phyloP scores from a whole-genome alignment of 2,888 invertebrate genomes.

The Cheilosia variabilis region DNA sequence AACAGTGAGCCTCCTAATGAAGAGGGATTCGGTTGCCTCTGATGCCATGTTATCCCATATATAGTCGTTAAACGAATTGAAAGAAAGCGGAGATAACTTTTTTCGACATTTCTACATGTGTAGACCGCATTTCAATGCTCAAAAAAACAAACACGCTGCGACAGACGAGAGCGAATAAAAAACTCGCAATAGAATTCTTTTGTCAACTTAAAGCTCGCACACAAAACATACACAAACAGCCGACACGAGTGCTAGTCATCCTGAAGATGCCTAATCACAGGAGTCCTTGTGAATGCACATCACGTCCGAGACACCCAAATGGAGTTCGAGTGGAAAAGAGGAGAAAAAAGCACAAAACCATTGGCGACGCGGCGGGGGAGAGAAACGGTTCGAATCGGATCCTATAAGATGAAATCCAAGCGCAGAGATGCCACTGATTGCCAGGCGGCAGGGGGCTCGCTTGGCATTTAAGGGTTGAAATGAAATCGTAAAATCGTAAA shows the following conservation, averaged over 20 bases:
- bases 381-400: conserved; percentile 55
- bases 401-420: conserved; percentile 52
- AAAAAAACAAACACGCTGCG: conserved; percentile 48
- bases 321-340: conserved; percentile 69
- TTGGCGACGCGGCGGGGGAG: not conserved
- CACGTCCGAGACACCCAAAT: conserved; percentile 74
- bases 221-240: conserved; percentile 48
- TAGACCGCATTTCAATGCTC: conserved; percentile 24
- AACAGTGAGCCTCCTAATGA: conserved; percentile 64
- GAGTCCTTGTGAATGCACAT: conserved; percentile 58
- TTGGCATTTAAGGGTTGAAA: conserved; percentile 47
- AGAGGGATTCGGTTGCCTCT: conserved; percentile 54
- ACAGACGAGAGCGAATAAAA: conserved; percentile 20
- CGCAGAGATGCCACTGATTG: conserved; percentile 52
- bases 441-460: conserved; percentile 21
- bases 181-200: conserved; percentile 41
- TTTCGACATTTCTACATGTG: conserved; percentile 51
- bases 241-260: conserved; percentile 58
- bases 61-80: conserved; percentile 9
- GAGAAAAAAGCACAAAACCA: conserved; percentile 23
- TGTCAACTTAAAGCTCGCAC: conserved; percentile 68
- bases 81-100: conserved; percentile 31
- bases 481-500: conserved; percentile 13
- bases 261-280: conserved; percentile 71
- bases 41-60: conserved; percentile 1